These are phyloP conservation scores for Puma concolor DNA, from an alignment of 2,113 vertebrate species.

Conservation along the genomic window DNA sequence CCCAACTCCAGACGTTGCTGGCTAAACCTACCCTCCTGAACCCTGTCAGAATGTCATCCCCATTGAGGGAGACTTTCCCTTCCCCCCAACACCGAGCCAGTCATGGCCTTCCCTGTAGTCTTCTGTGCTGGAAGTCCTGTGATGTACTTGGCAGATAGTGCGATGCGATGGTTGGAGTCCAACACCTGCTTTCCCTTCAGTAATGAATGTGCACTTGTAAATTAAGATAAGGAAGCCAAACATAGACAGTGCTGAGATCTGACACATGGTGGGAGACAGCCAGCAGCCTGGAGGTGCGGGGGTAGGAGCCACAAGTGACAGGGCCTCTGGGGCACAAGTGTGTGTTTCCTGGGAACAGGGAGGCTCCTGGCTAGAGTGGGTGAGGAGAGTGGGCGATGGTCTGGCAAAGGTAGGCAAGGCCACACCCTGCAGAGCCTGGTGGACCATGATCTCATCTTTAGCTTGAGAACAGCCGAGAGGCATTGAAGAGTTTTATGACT, in stretches of 20 bases:
- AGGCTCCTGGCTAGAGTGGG: background rate
- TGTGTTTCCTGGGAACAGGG: background rate
- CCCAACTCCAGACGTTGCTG: background rate
- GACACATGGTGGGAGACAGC: background rate
- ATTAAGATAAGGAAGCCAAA: background rate
- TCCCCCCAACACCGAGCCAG: background rate
- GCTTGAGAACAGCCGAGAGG: background rate
- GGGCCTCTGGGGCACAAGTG: rapidly evolving
- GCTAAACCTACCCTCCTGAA: background rate
- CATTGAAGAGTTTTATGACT: background rate
- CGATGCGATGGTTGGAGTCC: rapidly evolving
- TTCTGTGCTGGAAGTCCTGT: background rate
- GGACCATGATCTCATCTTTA: background rate
- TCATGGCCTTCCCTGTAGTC: background rate
- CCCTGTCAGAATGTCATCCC: background rate
- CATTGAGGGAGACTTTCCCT: background rate
- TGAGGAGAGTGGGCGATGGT: background rate
- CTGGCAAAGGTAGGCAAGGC: background rate
- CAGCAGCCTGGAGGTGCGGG: background rate
- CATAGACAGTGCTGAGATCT: rapidly evolving
- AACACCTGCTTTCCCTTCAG: background rate
- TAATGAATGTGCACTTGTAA: background rate
- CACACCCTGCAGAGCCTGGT: rapidly evolving
- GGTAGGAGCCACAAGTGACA: rapidly evolving
- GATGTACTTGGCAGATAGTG: background rate